Conservation (phyloP, 2,113 vertebrate species). For the Irena cyanogastra region DNA sequence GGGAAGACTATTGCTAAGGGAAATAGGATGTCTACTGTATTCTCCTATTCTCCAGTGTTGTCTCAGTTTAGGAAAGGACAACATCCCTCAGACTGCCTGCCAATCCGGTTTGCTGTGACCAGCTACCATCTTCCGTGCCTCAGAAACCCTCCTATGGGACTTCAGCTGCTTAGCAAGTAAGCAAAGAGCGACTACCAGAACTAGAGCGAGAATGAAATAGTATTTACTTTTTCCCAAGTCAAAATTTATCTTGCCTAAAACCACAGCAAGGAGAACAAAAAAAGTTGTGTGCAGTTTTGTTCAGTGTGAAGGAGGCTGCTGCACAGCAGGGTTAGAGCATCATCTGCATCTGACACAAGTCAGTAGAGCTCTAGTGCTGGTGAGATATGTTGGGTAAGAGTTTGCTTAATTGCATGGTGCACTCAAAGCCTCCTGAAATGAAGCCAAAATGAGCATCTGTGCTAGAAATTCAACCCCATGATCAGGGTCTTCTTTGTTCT, state of each 20-base stretch:
- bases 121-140: background rate
- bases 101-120: background rate
- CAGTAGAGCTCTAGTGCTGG: background rate
- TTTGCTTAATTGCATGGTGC: background rate
- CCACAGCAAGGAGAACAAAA: background rate
- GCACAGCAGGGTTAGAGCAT: background rate
- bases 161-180: background rate
- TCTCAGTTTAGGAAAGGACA: background rate
- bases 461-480: constrained; percentile 10
- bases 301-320: background rate
- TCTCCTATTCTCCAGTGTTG: background rate
- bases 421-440: background rate
- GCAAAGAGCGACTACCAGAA: background rate
- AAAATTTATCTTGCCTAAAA: background rate
- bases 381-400: background rate
- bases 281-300: background rate
- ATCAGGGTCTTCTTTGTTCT: background rate
- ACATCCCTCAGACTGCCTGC: background rate
- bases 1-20: background rate
- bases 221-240: background rate
- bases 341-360: background rate
- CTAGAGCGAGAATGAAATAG: fast-evolving
- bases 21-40: background rate
- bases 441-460: constrained; percentile 14
- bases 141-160: background rate